Percentiles rank a stretch among this genome's conserved stretches.
These are phyloP conservation scores for Mesorhabditis spiculigera DNA, from an alignment of 2,888 invertebrate species.

Conservation along the genomic window DNA sequence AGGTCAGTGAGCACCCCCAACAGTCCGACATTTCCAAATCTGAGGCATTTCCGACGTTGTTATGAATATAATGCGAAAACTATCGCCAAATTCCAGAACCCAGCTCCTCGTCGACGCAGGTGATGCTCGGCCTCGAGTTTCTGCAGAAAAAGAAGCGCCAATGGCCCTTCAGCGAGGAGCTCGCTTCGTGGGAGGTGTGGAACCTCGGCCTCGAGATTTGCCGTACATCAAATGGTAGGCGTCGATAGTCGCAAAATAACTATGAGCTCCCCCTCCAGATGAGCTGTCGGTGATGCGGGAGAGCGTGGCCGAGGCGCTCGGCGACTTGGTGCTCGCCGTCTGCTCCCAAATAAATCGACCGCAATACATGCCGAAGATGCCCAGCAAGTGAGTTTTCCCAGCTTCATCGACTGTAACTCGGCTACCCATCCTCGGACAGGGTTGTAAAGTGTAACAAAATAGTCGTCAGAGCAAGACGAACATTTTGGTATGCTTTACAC, in stretches of 20 bases:
- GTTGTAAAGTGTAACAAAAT: no score
- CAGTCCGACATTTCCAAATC: slow-evolving; percentile 11
- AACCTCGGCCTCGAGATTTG: slow-evolving; percentile 85
- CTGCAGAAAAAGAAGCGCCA: slow-evolving; percentile 61
- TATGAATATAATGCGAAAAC: background rate
- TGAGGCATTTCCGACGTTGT: no score
- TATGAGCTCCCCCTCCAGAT: slow-evolving; percentile 52
- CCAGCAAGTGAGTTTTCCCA: slow-evolving; percentile 7
- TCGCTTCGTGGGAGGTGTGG: slow-evolving; percentile 98
- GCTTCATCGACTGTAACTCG: no score
- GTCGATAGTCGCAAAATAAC: background rate
- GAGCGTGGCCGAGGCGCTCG: slow-evolving; percentile 66
- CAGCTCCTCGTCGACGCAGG: slow-evolving; percentile 22
- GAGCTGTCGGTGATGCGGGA: slow-evolving; percentile 83
- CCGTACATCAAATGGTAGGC: slow-evolving; percentile 61
- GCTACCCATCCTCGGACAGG: no score
- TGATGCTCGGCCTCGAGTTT: slow-evolving; percentile 42
- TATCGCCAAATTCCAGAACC: slow-evolving; percentile 24
- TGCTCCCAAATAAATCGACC: slow-evolving; percentile 91
- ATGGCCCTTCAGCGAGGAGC: slow-evolving; percentile 85
- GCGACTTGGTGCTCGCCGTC: slow-evolving; percentile 89
- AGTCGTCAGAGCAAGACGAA: no score
- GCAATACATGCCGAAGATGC: slow-evolving; percentile 83
- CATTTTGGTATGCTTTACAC: no score
- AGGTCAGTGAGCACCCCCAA: slow-evolving; percentile 12